Evolutionary conservation across 2,888 invertebrate genomes (phyloP), one percentile per base, ranked within the genome.

Genomic region (Heterodera filipjevi): DNA sequence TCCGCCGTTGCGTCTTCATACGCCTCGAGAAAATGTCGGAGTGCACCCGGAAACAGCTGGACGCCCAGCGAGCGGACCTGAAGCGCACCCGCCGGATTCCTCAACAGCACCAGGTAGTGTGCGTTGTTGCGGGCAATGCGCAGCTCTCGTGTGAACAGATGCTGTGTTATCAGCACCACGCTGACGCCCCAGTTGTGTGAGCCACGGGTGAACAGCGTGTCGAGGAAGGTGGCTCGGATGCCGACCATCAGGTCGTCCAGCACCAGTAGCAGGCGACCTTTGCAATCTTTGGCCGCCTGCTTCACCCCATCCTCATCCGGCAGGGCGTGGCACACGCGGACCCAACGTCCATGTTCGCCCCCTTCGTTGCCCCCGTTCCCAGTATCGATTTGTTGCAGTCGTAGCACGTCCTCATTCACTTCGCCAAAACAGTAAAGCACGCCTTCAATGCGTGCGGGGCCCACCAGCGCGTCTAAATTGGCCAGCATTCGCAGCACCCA

Each of bases 161-260:
- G 27, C 33, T 78, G 78, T 16, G 78, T 78, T 3, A 78, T 27
- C 19, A 79, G 30, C 32, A 78, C 46, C 8, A 78, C 64, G 64
- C 78, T 79, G 22, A 78, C 39, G n/a, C 59, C 39, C 78, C 66
- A 79, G 14, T 78, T 59, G 53, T 78, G 78, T 0, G 78, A 79
- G 3, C 78, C 78, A 14, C 66, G 53, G 8, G 78, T 78, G 44
- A 78, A 78, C 44, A 78, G 27, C 19, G 22, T 5, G 33, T 78
- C 68, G 1, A 78, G 33, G 53, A 79, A 59, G 16, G 49, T 16
- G 27, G 44, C 3, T 3, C 66, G 30, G 14, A 64, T n/a, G 14
- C 49, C 49, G 8, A 79, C n/a, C 78, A 78, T 78, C 22, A 78
- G 71, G 44, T 78, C 78, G 30, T 78, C 78, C n/a, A 77, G 5